Base-by-base conservation (phyloP, 1,140 invertebrate species). In the Euborellia annulipes region DNA sequence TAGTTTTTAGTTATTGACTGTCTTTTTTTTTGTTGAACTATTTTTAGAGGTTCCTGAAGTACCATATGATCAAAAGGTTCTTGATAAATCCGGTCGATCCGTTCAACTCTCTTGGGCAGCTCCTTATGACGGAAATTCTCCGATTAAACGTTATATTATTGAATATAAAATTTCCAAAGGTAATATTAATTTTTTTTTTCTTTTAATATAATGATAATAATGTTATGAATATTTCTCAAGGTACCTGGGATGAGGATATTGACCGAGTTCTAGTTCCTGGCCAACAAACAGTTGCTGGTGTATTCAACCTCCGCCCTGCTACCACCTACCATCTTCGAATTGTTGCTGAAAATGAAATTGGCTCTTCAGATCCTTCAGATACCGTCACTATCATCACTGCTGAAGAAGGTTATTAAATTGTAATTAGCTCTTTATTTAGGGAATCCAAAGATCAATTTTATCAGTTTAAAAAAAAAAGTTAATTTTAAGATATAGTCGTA, bases 41-140 rank as follows among this genome's bases (percentile, higher is more conserved):
- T 21, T 54, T 62, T 18, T 68, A 86, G 92, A 97, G 74, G 82
- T 83, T 27, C 91, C 93, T 3, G 91, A 95, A 69, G 78, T 87
- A 41, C 90, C 92, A 0, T 84, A 83, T 57, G 84, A 85, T 53
- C 62, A 94, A 14, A 91, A 89, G 64, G 85, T 96, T 17, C 66
- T 92, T 32, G 86, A 93, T 60, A 88, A 91, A 65, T 88, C 84
- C 45, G 90, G 90, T 51, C 73, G 87, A 49, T 82, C 81, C 6
- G 85, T 93, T 37, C 85, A 89, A 57, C 66, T 97, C 2, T 83
- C 82, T 13, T 97, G 93, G 92, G 81, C 81, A 19, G 80, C 85
- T 43, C 90, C 91, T 13, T 96, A 92, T 62, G 83, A 93, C 60
- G 93, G 93, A 50, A 95, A 96, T 62, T 90, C 86, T n/a, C 81